Evolutionary conservation across 1,140 invertebrate species (phyloP), one percentile per base, ranked within the genome.

Genomic region (Drosophila ohnishii): DNA sequence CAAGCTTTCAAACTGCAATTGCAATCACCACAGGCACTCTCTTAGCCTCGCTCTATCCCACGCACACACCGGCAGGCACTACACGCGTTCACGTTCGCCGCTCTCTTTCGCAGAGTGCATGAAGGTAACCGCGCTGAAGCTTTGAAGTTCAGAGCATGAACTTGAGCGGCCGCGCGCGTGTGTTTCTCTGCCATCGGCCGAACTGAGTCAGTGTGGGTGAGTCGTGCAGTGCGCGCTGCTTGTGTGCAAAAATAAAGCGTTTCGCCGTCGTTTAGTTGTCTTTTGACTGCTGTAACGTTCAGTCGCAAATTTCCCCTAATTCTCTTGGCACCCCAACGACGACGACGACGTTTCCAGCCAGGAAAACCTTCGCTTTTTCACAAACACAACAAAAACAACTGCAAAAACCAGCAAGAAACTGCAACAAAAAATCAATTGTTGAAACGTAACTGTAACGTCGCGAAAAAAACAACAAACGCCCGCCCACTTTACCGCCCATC

Each of bases 61-160:
- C 53, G 32, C 50, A 40, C 61, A 61, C 44, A 44, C 30, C n/a
- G 13, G n/a, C 47, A 30, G 2, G 9, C 45, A 0, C 25, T 5
- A 11, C 30, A 50, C 37, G 39, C 9, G 19, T 8, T 14, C 0
- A 1, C 50, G 3, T 14, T 3, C 4, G 8, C 32, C 57, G 48
- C 40, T 50, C 45, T 69, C 25, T 69, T 56, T 37, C 11, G 16
- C 40, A 47, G 53, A 44, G 34, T 88, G 67, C 59, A 67, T 77
- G 76, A 78, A 80, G 82, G 75, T 86, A 86, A 86, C 71, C 69
- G 30, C 30, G 77, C 39, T 9, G 30, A 55, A 88, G 84, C 84
- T 88, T 84, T 88, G 85, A 88, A 88, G 84, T 88, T 88, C 84
- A 88, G 80, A 83, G 77, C 77, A 71, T 88, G 84, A 88, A 88